These are phyloP conservation scores for Leptopilina boulardi DNA, from an alignment of 1,140 invertebrate genomes.

Conservation along the genomic window DNA sequence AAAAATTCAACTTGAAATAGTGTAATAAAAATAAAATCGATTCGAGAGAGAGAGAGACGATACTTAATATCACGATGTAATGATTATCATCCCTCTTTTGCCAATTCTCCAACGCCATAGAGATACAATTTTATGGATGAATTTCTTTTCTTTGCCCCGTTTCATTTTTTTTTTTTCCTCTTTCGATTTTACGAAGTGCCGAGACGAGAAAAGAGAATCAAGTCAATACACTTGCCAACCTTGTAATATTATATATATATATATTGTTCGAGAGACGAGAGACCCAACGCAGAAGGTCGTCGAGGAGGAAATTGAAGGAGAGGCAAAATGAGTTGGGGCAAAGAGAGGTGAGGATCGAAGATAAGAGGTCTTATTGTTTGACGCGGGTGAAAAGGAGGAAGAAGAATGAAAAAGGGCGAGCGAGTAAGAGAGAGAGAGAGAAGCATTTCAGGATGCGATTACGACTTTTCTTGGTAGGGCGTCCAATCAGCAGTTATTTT, in stretches of 20 bases:
- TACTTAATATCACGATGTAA: too few relatives aligned
- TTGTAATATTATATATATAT: constrained; percentile 8
- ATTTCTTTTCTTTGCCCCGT: too few relatives aligned
- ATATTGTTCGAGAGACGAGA: too few relatives aligned
- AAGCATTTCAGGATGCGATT: constrained; percentile 74
- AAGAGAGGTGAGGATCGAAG: constrained; percentile 39
- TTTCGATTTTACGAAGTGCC: constrained; percentile 51
- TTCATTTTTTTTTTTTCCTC: constrained; percentile 7
- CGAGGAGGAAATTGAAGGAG: constrained; percentile 34
- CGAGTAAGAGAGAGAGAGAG: constrained; percentile 45
- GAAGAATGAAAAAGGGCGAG: constrained; percentile 35
- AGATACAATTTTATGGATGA: constrained; percentile 23
- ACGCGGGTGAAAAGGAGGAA: constrained; percentile 33
- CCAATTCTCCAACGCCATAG: not conserved
- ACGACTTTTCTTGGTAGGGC: constrained; percentile 77
- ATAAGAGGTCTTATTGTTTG: constrained; percentile 51
- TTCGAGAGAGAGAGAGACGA: constrained; percentile 28
- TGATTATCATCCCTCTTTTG: not conserved
- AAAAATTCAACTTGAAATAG: not conserved
- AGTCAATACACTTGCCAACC: constrained; percentile 38
- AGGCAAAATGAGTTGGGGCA: constrained; percentile 40
- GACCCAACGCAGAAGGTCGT: constrained; percentile 4
- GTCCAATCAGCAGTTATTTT: constrained; percentile 77
- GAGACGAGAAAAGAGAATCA: constrained; percentile 42
- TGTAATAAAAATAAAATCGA: constrained; percentile 23